Base-by-base conservation (phyloP, 2,113 vertebrate species). In the Plectropomus leopardus region DNA sequence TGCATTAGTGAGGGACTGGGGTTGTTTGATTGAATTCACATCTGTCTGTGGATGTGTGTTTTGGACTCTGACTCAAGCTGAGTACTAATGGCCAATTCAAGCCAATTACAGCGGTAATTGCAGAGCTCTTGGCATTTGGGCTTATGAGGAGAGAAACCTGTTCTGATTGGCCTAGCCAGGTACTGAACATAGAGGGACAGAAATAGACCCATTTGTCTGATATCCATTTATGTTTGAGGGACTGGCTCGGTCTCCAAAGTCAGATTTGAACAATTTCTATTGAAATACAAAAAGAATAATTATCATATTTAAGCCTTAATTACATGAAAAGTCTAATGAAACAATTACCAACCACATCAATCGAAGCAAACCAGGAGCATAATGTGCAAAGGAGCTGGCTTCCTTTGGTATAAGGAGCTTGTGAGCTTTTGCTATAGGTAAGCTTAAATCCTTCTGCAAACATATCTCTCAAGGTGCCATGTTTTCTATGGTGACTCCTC, bases 21-120 rank as follows among this genome's bases (percentile, higher is more conserved):
- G 16, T 30, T 42, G 23, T 76, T 67, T 76, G 75, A 80, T 70
- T 76, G 72, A 72, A 76, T 86, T 74, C 51, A 55, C 83, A 83
- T 84, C 76, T 85, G 79, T 79, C 69, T 26, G 32, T 45, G 57
- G 53, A 51, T 69, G 71, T 68, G 69, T 77, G 58, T 68, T 70
- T 83, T 76, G 73, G 69, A 80, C 76, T 60, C 47, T 23, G 71
- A 83, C 64, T 79, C 68, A 64, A 65, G 68, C 80, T 50, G 71
- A 72, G 78, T 76, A 59, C 78, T 87, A 86, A 87, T 80, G 73
- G 71, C 58, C 72, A 86, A 86, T 82, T 76, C 26, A 67, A 84
- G 58, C 77, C 80, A 84, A 83, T 86, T 87, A 84, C 54, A 64
- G 61, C 61, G 5, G 76, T 85, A 80, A 88, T 88, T 83, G 74